phyloP scores from a whole-genome alignment of 2,888 invertebrate species.

The Lepetodrilus schrolli region DNA sequence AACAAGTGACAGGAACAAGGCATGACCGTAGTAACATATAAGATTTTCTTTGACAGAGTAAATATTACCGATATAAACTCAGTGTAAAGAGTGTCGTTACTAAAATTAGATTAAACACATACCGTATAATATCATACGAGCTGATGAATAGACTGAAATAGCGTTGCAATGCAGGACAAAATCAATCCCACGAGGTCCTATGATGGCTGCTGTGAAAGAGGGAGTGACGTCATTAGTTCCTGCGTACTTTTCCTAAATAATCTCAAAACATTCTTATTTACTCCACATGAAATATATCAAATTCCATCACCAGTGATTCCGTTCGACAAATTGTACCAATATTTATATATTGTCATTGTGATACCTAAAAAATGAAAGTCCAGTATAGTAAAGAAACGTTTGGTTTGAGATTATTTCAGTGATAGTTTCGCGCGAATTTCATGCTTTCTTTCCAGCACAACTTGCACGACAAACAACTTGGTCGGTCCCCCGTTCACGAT shows the following conservation, averaged over 20 bases:
- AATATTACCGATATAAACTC: background rate
- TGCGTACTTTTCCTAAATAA: constrained; percentile 34
- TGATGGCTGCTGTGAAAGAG: constrained; percentile 66
- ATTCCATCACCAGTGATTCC: too few relatives aligned
- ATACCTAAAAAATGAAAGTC: too few relatives aligned
- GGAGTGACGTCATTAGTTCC: constrained; percentile 50
- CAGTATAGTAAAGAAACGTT: background rate
- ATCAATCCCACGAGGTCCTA: constrained; percentile 64
- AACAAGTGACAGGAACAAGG: too few relatives aligned
- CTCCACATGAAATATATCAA: background rate
- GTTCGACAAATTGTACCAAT: too few relatives aligned
- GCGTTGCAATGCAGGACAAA: constrained; percentile 84
- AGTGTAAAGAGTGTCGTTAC: background rate
- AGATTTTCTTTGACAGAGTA: too few relatives aligned
- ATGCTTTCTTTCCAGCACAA: constrained; percentile 6
- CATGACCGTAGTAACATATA: too few relatives aligned
- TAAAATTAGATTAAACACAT: background rate
- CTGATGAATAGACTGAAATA: background rate
- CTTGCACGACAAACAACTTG: background rate
- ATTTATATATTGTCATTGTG: too few relatives aligned
- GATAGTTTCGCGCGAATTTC: constrained; percentile 21
- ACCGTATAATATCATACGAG: background rate
- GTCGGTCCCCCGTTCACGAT: background rate
- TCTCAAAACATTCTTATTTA: constrained; percentile 19
- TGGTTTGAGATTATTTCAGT: background rate